Conservation (phyloP, 2,888 invertebrate species). For the Leptarthrus brevirostris region DNA sequence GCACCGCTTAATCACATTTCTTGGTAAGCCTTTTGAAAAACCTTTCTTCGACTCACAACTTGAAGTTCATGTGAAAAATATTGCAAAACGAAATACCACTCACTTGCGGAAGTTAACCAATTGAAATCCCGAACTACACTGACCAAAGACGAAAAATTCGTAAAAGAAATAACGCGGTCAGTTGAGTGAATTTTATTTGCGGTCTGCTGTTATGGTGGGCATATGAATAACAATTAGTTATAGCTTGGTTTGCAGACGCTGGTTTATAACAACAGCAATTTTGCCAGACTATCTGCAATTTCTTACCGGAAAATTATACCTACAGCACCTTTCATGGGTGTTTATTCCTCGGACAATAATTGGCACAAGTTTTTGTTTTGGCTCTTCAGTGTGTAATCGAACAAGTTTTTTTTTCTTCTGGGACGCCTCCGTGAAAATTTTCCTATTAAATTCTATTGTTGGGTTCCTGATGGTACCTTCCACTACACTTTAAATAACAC, state of each 20-base stretch:
- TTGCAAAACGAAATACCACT: neutral
- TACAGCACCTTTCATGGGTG: constrained; percentile 5
- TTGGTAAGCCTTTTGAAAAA: neutral
- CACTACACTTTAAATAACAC: neutral
- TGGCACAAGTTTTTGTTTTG: constrained; percentile 15
- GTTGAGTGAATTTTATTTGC: constrained; percentile 8
- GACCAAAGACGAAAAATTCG: constrained; percentile 12
- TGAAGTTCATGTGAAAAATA: no score
- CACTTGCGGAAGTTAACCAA: constrained; percentile 29
- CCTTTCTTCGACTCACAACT: neutral
- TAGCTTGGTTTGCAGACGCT: neutral
- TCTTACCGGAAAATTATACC: constrained; percentile 37
- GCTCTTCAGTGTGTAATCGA: neutral
- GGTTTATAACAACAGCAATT: neutral
- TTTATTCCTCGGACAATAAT: neutral
- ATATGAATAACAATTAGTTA: neutral
- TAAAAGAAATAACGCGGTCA: constrained; percentile 10
- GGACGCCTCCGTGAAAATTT: neutral
- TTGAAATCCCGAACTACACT: constrained; percentile 29
- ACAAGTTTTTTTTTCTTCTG: neutral
- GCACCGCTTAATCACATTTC: constrained; percentile 3
- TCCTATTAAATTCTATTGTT: neutral
- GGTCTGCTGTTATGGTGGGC: constrained; percentile 7
- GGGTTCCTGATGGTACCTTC: neutral
- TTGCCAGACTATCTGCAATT: constrained; percentile 24